A percentile compares a stretch with the other conserved stretches of the same genome.
phyloP scores from a whole-genome alignment of 92 coral and sea anemone genomes.

The Ricordea florida region DNA sequence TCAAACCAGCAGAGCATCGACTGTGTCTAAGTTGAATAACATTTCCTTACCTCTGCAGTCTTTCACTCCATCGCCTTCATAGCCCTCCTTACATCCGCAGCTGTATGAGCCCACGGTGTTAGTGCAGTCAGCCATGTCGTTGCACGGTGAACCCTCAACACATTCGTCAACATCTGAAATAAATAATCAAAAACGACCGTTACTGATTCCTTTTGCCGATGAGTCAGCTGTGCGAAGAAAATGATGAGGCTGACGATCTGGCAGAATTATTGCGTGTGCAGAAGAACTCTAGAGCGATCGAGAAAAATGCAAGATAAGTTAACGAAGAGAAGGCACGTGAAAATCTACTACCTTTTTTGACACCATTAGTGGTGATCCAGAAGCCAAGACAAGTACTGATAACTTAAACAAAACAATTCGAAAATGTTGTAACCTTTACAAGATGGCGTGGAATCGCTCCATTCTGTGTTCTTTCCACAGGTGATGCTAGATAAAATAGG shows the following conservation, averaged over 20 bases:
- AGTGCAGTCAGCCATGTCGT: constrained; percentile 56
- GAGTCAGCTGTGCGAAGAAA: no score
- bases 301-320: no score
- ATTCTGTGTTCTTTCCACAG: constrained; percentile 46
- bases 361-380: no score
- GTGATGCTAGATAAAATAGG: constrained; percentile 15
- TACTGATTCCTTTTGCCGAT: no score
- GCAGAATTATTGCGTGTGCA: no score
- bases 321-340: no score
- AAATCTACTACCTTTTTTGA: no score
- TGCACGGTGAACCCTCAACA: constrained; percentile 40
- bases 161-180: constrained; percentile 55
- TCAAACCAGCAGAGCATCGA: no score
- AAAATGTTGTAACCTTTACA: constrained; percentile 59
- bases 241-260: no score
- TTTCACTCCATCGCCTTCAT: constrained; percentile 69
- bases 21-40: no score
- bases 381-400: no score
- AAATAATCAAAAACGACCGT: not conserved
- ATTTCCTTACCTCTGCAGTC: constrained; percentile 57
- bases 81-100: constrained; percentile 76
- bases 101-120: constrained; percentile 71
- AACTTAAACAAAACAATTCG: not conserved
- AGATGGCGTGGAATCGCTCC: constrained; percentile 45
- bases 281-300: no score